Conservation (phyloP, 2,888 invertebrate genomes). For the Scotopteryx bipunctaria region DNA sequence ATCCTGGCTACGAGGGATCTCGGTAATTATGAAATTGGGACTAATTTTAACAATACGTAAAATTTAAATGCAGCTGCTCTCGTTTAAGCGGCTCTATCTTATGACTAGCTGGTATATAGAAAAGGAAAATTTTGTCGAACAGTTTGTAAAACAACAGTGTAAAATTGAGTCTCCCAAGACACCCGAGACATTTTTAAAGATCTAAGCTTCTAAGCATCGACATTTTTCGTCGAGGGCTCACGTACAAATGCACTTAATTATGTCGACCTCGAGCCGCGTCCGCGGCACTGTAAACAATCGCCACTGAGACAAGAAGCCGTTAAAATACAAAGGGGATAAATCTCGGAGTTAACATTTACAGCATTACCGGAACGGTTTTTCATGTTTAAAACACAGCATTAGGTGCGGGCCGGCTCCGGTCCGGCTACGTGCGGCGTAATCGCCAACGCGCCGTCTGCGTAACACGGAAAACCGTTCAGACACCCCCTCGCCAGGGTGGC, state of each 20-base stretch:
- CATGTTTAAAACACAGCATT: conserved; percentile 79
- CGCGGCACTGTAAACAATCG: conserved; percentile 43
- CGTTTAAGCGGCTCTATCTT: conserved; percentile 6
- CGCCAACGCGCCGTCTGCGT: conserved; percentile 74
- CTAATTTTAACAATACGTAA: conserved; percentile 61
- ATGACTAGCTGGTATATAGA: neutral
- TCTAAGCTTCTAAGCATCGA: conserved; percentile 21
- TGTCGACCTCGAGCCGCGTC: conserved; percentile 33
- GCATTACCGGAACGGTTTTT: conserved; percentile 79
- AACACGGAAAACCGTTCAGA: conserved; percentile 83
- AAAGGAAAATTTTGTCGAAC: neutral
- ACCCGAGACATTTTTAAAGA: conserved; percentile 27
- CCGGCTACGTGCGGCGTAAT: conserved; percentile 77
- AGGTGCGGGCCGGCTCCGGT: conserved; percentile 67
- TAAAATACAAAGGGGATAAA: conserved; percentile 64
- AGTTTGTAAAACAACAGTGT: conserved; percentile 2
- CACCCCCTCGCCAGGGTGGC: conserved; percentile 51
- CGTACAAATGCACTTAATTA: conserved; percentile 37
- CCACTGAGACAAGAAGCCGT: conserved; percentile 48
- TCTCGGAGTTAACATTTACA: conserved; percentile 69
- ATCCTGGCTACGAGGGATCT: conserved; percentile 49
- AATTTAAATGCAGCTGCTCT: conserved; percentile 35
- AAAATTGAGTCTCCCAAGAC: conserved; percentile 18
- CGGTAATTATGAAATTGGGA: conserved; percentile 68
- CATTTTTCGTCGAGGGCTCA: conserved; percentile 26